These are phyloP conservation scores for Orthonevra nobilis DNA, from an alignment of 2,888 invertebrate genomes.

Conservation along the genomic window DNA sequence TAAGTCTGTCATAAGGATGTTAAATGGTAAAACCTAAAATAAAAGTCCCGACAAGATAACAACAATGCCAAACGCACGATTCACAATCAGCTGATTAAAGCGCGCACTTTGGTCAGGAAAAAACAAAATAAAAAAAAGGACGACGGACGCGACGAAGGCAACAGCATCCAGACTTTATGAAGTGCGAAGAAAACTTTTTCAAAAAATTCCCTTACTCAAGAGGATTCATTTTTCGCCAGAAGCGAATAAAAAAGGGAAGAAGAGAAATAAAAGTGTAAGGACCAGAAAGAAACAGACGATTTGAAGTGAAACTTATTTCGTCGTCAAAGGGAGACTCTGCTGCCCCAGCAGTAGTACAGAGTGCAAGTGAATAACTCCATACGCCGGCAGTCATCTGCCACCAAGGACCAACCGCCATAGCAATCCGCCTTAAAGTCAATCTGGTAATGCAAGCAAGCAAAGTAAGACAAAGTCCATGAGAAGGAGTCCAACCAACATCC, in stretches of 20 bases:
- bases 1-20: slow-evolving; percentile 59
- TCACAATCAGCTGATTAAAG: slow-evolving; percentile 72
- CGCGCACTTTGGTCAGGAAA: slow-evolving; percentile 41
- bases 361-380: slow-evolving; percentile 60
- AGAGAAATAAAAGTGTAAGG: no score
- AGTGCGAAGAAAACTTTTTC: slow-evolving; percentile 69
- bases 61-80: slow-evolving; percentile 41
- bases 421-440: slow-evolving; percentile 63
- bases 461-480: slow-evolving; percentile 52
- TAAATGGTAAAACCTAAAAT: slow-evolving; percentile 54
- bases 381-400: slow-evolving; percentile 50
- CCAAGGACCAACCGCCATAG: slow-evolving; percentile 29
- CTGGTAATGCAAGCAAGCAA: slow-evolving; percentile 50
- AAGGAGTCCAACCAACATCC: no score
- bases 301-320: slow-evolving; percentile 60
- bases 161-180: slow-evolving; percentile 25
- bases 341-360: slow-evolving; percentile 15
- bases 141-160: not conserved
- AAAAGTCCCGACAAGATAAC: slow-evolving; percentile 6
- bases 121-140: not conserved
- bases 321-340: slow-evolving; percentile 49
- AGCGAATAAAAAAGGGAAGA: slow-evolving; percentile 11
- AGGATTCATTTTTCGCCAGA: slow-evolving; percentile 68
- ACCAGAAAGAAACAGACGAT: slow-evolving; percentile 24
- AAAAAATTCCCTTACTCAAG: slow-evolving; percentile 55